phyloP scores from a whole-genome alignment of 2,888 invertebrate species.

The Leptopilina myrica region DNA sequence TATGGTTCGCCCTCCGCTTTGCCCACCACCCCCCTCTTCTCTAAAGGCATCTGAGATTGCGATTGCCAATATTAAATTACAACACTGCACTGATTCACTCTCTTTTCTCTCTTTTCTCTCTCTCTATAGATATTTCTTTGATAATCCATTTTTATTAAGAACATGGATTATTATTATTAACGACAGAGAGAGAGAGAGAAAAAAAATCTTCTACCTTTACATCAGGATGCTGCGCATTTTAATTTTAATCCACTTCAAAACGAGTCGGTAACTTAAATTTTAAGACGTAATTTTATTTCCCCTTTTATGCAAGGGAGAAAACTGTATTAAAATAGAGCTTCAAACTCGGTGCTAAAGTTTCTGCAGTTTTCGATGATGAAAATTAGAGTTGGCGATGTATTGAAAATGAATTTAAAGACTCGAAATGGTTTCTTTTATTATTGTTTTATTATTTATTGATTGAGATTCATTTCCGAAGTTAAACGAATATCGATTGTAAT shows the following conservation, averaged over 20 bases:
- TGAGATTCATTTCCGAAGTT: no score
- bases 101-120: not conserved
- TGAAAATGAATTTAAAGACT: no score
- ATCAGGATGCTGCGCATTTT: not conserved
- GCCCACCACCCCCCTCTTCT: not conserved
- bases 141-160: not conserved
- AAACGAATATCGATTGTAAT: no score
- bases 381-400: no score
- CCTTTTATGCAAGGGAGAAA: no score
- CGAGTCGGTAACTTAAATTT: not conserved
- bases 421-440: no score
- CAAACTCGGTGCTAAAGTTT: no score
- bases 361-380: no score
- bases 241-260: not conserved
- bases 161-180: not conserved
- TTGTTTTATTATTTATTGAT: no score
- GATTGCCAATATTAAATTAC: conserved; percentile 33
- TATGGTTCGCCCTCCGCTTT: not conserved
- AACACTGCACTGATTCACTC: not conserved
- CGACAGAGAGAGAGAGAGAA: not conserved
- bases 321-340: no score
- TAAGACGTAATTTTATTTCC: conserved; percentile 9
- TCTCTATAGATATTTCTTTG: not conserved
- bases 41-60: conserved; percentile 14
- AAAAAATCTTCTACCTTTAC: not conserved